Evolutionary conservation across 1,140 invertebrate species (phyloP).

Genomic region (Plodia interpunctella): DNA sequence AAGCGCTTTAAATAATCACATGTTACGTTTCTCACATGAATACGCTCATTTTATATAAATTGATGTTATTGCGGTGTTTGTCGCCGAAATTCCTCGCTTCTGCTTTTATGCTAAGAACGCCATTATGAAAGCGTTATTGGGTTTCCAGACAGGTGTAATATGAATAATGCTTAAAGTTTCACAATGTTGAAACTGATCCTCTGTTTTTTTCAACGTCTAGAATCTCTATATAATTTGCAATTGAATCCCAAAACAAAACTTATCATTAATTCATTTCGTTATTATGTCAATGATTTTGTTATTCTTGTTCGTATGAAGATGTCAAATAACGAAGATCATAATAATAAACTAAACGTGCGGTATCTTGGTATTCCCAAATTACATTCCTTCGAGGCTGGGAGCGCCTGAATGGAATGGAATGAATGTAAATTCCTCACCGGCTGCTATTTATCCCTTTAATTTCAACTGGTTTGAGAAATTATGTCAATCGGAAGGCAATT

Average conservation of each 20-base stretch:
- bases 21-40: not conserved
- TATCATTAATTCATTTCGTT: too few relatives aligned
- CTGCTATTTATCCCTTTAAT: constrained; percentile 23
- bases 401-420: constrained; percentile 33
- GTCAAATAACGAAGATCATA: not conserved
- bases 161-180: too few relatives aligned
- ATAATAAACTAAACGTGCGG: not conserved
- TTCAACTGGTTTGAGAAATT: constrained; percentile 14
- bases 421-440: constrained; percentile 40
- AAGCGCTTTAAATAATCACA: not conserved
- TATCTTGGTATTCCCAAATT: constrained; percentile 10
- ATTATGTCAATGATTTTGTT: too few relatives aligned
- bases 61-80: constrained; percentile 2
- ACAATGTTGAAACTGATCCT: too few relatives aligned
- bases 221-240: too few relatives aligned
- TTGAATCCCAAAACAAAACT: too few relatives aligned
- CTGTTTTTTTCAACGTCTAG: too few relatives aligned
- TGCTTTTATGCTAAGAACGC: constrained; percentile 4
- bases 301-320: too few relatives aligned
- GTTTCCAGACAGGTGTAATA: not conserved
- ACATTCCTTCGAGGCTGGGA: constrained; percentile 17
- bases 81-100: not conserved
- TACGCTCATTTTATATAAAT: not conserved
- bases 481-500: not conserved
- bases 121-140: constrained; percentile 3